These are phyloP conservation scores for Pimpla rufipes DNA, from an alignment of 2,888 invertebrate genomes.

Conservation along the genomic window DNA sequence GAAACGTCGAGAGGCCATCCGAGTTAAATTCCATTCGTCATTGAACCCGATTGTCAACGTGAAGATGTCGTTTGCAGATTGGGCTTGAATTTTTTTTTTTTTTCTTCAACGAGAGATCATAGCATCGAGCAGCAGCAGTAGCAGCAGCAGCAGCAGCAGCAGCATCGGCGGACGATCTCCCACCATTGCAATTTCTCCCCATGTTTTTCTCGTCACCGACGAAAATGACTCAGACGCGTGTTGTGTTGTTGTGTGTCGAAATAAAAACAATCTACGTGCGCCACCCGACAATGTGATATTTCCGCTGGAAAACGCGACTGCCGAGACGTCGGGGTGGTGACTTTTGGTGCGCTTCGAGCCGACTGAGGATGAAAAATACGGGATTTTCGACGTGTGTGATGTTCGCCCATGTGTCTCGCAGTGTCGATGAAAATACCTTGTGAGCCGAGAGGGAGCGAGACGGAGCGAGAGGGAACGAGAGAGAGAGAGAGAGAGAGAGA, in stretches of 20 bases:
- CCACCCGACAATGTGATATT: slow-evolving; percentile 9
- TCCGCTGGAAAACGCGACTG: not conserved
- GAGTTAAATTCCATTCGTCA: slow-evolving; percentile 33
- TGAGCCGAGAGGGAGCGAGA: slow-evolving; percentile 41
- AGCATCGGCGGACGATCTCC: slow-evolving; percentile 7
- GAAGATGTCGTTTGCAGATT: not conserved
- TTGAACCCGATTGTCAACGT: slow-evolving; percentile 9
- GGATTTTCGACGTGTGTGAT: slow-evolving; percentile 20
- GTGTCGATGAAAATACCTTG: slow-evolving; percentile 19
- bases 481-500: slow-evolving; percentile 1
- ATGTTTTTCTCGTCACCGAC: not conserved
- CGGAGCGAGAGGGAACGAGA: slow-evolving; percentile 28
- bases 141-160: slow-evolving; percentile 12
- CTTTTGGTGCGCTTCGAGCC: not conserved
- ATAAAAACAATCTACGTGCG: slow-evolving; percentile 18
- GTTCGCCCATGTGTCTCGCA: slow-evolving; percentile 5
- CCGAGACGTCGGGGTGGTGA: not conserved
- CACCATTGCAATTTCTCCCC: slow-evolving; percentile 10
- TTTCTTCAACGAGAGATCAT: slow-evolving; percentile 11
- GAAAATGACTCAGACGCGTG: slow-evolving; percentile 13
- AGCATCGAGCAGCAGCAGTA: slow-evolving; percentile 9
- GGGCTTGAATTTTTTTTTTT: no score
- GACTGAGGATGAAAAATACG: not conserved
- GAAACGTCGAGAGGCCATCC: not conserved
- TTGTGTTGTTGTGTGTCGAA: not conserved